These are phyloP conservation scores for Acanthopagrus latus DNA, from an alignment of 2,797 vertebrate species.

Conservation along the genomic window DNA sequence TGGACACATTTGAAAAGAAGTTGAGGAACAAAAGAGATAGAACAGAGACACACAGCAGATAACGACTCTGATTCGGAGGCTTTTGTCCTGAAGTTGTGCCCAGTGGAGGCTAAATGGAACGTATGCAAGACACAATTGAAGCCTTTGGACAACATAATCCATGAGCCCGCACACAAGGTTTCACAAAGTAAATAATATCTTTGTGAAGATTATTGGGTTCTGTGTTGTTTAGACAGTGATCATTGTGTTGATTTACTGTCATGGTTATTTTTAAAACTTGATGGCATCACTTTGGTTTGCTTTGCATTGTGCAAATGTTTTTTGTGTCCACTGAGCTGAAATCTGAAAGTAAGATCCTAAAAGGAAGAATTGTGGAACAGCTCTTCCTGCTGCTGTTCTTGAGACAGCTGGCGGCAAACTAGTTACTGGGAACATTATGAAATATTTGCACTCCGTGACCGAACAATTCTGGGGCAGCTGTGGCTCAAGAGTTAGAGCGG, in stretches of 20 bases:
- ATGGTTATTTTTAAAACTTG: neutral
- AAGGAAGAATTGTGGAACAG: neutral
- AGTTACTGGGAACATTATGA: neutral
- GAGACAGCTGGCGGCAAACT: neutral
- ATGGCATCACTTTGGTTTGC: neutral
- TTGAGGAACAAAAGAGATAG: neutral
- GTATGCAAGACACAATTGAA: neutral
- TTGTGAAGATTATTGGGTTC: neutral
- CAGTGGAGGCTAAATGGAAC: neutral
- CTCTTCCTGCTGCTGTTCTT: neutral
- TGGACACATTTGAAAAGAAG: constrained; percentile 20
- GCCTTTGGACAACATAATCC: neutral
- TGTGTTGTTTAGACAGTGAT: neutral
- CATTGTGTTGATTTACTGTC: neutral
- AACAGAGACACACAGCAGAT: neutral
- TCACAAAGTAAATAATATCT: neutral
- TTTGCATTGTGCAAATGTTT: neutral
- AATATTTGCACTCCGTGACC: neutral
- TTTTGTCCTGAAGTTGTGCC: constrained; percentile 26
- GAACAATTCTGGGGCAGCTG: too few species aligned
- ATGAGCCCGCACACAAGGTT: neutral
- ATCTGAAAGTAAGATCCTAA: neutral
- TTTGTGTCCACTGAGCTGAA: too few species aligned
- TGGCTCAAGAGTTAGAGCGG: too few species aligned
- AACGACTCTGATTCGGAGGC: constrained; percentile 20